A percentile compares a stretch with the other conserved stretches of the same genome.
Evolutionary conservation across 2,113 vertebrate genomes (phyloP).

Genomic region (Psilopsiagon aurifrons): DNA sequence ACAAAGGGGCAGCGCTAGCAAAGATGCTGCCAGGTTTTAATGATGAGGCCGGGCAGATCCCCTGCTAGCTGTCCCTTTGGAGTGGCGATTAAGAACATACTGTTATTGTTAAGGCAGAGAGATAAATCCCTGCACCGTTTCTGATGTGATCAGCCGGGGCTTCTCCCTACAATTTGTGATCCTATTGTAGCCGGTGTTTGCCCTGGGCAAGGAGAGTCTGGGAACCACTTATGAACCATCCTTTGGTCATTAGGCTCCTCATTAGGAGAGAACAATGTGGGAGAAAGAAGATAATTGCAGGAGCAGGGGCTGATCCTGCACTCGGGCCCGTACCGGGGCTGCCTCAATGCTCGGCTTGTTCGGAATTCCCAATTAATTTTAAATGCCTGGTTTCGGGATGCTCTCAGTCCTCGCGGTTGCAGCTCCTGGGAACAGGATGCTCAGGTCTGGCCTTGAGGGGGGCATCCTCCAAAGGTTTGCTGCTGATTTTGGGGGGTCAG

Average conservation of each 20-base stretch:
- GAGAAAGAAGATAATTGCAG: slow-evolving; percentile 72
- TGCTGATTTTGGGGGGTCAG: fast-evolving
- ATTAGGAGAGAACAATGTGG: slow-evolving; percentile 79
- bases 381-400: not conserved
- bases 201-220: slow-evolving; percentile 78
- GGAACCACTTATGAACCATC: slow-evolving; percentile 78
- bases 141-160: slow-evolving; percentile 82
- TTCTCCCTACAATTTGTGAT: slow-evolving; percentile 80
- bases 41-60: slow-evolving; percentile 65
- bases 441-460: not conserved
- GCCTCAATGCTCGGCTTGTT: not conserved
- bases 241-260: slow-evolving; percentile 79
- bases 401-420: not conserved
- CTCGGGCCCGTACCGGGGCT: slow-evolving; percentile 32
- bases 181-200: slow-evolving; percentile 79
- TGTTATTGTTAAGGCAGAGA: slow-evolving; percentile 63
- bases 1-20: slow-evolving; percentile 61
- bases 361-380: slow-evolving; percentile 61
- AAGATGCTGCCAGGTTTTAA: slow-evolving; percentile 72
- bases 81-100: slow-evolving; percentile 71
- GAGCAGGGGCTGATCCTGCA: slow-evolving; percentile 59
- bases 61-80: slow-evolving; percentile 63
- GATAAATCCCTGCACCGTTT: slow-evolving; percentile 79
- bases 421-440: fast-evolving
- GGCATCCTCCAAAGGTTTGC: not conserved